Conservation (phyloP, 1,140 invertebrate species). For the Lucilia cuprina region DNA sequence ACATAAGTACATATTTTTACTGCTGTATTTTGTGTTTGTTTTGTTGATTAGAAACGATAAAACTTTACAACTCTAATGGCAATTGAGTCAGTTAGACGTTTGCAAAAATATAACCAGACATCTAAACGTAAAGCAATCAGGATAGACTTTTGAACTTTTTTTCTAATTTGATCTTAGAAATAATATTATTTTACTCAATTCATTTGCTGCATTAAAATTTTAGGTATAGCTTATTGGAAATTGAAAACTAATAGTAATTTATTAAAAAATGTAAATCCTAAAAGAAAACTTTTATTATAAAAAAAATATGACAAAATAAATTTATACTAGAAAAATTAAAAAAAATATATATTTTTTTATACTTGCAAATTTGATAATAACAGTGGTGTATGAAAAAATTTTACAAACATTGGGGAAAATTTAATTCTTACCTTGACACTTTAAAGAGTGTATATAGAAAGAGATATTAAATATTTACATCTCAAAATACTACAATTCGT, state of each 20-base stretch:
- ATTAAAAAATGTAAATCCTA: background rate
- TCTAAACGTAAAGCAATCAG: background rate
- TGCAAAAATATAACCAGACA: background rate
- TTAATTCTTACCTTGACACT: too few species aligned
- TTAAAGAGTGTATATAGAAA: too few species aligned
- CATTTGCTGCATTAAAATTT: background rate
- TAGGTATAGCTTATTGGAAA: background rate
- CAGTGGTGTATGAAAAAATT: too few species aligned
- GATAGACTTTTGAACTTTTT: background rate
- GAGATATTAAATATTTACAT: too few species aligned
- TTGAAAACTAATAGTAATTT: background rate
- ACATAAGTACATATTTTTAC: background rate
- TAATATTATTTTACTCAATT: background rate
- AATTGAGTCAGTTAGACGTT: background rate
- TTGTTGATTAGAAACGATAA: constrained; percentile 11
- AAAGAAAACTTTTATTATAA: background rate
- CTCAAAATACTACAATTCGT: too few species aligned
- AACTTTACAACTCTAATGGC: constrained; percentile 17
- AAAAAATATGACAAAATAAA: background rate
- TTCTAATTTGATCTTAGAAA: background rate
- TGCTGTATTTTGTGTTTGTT: background rate
- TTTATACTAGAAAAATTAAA: background rate
- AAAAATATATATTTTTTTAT: too few species aligned
- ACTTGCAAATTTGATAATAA: too few species aligned
- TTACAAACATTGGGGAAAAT: too few species aligned